Conservation (phyloP, 1,140 invertebrate species). For the Trachymyrmex septentrionalis region DNA sequence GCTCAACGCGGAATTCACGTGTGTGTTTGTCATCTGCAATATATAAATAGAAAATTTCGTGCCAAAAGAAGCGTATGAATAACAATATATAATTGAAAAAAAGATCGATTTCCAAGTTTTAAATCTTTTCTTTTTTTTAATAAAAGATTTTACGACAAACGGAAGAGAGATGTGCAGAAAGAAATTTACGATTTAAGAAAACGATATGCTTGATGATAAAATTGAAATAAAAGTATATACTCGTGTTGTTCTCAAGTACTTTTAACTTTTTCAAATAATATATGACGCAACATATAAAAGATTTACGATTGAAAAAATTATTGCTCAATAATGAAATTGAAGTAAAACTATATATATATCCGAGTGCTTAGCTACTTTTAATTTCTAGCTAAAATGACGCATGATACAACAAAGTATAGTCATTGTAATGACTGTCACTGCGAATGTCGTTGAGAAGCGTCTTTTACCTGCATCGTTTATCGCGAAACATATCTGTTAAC, state of each 20-base stretch:
- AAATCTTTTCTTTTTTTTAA: not conserved
- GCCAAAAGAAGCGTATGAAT: not conserved
- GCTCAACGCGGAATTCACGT: conserved; percentile 16
- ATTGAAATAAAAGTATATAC: not conserved
- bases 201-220: not conserved
- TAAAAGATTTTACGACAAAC: not conserved
- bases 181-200: not conserved
- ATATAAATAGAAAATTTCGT: not conserved
- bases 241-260: not conserved
- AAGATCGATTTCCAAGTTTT: not conserved
- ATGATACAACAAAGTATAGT: conserved; percentile 5
- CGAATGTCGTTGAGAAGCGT: conserved; percentile 16
- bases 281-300: too few relatives aligned
- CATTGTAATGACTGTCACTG: not conserved
- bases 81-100: not conserved
- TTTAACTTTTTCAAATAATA: not conserved
- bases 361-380: not conserved
- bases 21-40: conserved; percentile 41
- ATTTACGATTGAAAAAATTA: not conserved
- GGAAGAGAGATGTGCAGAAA: not conserved
- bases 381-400: not conserved
- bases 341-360: not conserved
- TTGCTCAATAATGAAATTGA: not conserved
- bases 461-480: conserved; percentile 24
- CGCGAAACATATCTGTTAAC: conserved; percentile 66